phyloP scores from a whole-genome alignment of 2,113 vertebrate genomes.

The Malaclemys terrapin region DNA sequence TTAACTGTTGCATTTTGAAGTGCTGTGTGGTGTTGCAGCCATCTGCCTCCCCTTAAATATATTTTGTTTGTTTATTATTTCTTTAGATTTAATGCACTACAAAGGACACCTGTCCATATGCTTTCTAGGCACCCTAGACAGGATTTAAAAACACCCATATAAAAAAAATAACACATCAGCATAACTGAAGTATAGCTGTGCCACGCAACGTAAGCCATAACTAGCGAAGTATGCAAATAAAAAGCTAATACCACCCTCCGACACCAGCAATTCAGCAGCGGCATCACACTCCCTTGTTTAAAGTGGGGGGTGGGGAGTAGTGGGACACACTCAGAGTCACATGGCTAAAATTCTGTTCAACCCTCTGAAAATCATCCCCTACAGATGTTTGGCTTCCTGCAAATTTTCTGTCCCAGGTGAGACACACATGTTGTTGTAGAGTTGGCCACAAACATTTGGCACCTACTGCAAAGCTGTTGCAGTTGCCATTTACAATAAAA shows the following conservation, averaged over 20 bases:
- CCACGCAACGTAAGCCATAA: neutral
- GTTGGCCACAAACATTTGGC: neutral
- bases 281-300: rapidly evolving
- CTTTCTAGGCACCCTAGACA: neutral
- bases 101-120: neutral
- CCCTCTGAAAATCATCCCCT: neutral
- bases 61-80: neutral
- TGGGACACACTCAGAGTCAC: neutral
- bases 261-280: neutral
- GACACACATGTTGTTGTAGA: neutral
- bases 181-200: neutral
- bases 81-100: neutral
- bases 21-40: neutral
- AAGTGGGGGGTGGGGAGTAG: rapidly evolving
- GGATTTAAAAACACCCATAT: neutral
- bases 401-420: neutral
- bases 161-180: neutral
- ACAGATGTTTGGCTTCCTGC: neutral
- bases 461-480: neutral
- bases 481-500: neutral
- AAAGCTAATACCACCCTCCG: neutral
- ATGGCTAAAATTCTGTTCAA: neutral
- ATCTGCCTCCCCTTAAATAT: neutral
- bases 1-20: neutral
- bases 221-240: neutral